phyloP scores from a whole-genome alignment of 92 coral and sea anemone genomes.

The Porites evermanni region DNA sequence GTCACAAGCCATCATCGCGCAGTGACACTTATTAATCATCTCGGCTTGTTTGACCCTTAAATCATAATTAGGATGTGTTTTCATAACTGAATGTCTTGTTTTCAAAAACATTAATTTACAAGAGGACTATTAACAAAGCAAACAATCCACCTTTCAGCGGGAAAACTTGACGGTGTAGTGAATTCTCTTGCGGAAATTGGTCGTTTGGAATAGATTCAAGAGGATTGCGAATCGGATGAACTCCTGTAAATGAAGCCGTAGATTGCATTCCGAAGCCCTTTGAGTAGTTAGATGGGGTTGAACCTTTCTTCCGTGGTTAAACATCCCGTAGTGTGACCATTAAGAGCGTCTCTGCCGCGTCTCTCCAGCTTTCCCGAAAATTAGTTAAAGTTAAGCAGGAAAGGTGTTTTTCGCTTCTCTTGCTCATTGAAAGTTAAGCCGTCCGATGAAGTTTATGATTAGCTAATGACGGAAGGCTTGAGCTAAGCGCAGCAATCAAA shows the following conservation, averaged over 20 bases:
- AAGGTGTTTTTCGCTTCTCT: background rate
- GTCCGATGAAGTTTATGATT: constrained; percentile 23
- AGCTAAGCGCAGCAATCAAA: constrained; percentile 35
- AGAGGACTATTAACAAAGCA: constrained; percentile 75
- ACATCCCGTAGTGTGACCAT: background rate
- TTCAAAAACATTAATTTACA: constrained; percentile 55
- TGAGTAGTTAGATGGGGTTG: background rate
- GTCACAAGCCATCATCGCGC: constrained; percentile 15
- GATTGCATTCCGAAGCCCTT: background rate
- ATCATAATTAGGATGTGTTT: constrained; percentile 57
- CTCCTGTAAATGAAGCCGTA: constrained; percentile 1
- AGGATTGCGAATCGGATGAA: constrained; percentile 37
- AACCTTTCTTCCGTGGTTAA: background rate
- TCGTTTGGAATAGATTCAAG: constrained; percentile 46
- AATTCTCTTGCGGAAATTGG: constrained; percentile 21
- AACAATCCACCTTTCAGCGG: constrained; percentile 53
- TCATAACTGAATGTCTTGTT: constrained; percentile 62
- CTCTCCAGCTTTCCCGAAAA: background rate
- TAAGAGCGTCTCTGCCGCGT: background rate
- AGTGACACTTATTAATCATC: constrained; percentile 31
- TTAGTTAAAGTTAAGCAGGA: background rate
- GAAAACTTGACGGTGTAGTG: constrained; percentile 1
- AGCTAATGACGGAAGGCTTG: constrained; percentile 9
- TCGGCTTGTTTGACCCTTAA: constrained; percentile 52
- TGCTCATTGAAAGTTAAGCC: constrained; percentile 7